phyloP scores from a whole-genome alignment of 2,888 invertebrate species.

The Coelogynopora nodosa region DNA sequence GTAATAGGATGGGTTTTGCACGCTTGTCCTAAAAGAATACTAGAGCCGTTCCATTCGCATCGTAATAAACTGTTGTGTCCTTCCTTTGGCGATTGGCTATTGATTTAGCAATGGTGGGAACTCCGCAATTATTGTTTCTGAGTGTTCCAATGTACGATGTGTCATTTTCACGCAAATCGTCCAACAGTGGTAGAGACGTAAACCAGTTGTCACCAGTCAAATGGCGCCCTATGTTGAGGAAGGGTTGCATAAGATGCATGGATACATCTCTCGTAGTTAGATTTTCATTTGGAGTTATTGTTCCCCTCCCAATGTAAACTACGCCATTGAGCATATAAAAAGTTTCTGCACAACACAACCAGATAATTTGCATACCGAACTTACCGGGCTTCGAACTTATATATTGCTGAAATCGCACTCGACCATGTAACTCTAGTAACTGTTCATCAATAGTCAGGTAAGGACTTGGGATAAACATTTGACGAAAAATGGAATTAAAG shows the following conservation, averaged over 20 bases:
- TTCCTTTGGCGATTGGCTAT: slow-evolving; percentile 3
- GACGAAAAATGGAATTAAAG: neutral
- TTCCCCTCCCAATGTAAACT: slow-evolving; percentile 21
- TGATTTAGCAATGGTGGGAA: neutral
- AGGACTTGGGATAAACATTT: neutral
- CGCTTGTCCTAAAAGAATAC: neutral
- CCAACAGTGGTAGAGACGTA: neutral
- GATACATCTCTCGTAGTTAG: neutral
- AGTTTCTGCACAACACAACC: neutral
- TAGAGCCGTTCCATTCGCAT: neutral
- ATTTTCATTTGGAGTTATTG: neutral
- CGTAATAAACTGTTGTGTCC: neutral
- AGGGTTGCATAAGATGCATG: slow-evolving; percentile 15
- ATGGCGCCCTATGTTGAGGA: neutral
- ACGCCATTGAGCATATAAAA: slow-evolving; percentile 1
- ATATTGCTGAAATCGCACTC: slow-evolving; percentile 8
- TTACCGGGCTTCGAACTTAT: slow-evolving; percentile 30
- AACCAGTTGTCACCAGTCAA: slow-evolving; percentile 7
- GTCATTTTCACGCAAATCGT: neutral
- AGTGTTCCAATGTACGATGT: slow-evolving; percentile 4
- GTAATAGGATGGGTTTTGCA: neutral
- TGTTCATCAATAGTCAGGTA: slow-evolving; percentile 20
- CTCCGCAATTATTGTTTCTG: slow-evolving; percentile 17
- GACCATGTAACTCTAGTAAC: slow-evolving; percentile 22
- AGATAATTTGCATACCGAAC: slow-evolving; percentile 1